Conservation (phyloP, 2,888 invertebrate species). For the Iphiclides podalirius region DNA sequence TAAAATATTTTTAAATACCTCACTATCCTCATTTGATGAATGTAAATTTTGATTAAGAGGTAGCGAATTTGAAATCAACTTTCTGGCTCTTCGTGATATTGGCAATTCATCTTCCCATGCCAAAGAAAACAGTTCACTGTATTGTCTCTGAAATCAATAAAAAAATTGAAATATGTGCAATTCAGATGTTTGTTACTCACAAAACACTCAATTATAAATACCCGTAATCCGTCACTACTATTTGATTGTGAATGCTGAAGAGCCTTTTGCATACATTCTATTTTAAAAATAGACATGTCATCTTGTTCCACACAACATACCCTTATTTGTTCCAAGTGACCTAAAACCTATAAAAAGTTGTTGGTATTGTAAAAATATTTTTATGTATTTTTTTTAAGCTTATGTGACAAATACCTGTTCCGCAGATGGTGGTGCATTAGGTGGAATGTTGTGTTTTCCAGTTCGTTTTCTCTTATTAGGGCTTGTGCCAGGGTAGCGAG, state of each 20-base stretch:
- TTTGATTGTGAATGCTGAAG: constrained; percentile 92
- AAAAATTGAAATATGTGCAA: constrained; percentile 8
- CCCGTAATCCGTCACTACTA: constrained; percentile 92
- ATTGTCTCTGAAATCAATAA: constrained; percentile 84
- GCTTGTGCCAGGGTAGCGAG: constrained; percentile 91
- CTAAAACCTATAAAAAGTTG: constrained; percentile 82
- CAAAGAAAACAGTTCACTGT: constrained; percentile 92
- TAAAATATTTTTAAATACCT: constrained; percentile 67
- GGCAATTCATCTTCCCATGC: constrained; percentile 93
- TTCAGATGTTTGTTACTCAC: no score
- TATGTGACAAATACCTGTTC: constrained; percentile 82
- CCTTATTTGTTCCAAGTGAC: constrained; percentile 95
- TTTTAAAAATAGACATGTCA: constrained; percentile 89
- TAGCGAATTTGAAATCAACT: constrained; percentile 80
- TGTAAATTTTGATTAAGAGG: constrained; percentile 78
- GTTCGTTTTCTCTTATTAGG: constrained; percentile 95
- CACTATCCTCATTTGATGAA: constrained; percentile 90
- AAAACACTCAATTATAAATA: constrained; percentile 39
- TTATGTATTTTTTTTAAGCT: background rate
- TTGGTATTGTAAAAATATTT: background rate
- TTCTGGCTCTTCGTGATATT: constrained; percentile 82
- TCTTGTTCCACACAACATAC: constrained; percentile 84
- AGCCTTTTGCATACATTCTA: constrained; percentile 95
- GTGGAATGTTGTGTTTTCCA: constrained; percentile 84
- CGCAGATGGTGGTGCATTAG: constrained; percentile 86